These are phyloP conservation scores for Corythucha ciliata DNA, from an alignment of 2,888 invertebrate genomes.

Conservation along the genomic window DNA sequence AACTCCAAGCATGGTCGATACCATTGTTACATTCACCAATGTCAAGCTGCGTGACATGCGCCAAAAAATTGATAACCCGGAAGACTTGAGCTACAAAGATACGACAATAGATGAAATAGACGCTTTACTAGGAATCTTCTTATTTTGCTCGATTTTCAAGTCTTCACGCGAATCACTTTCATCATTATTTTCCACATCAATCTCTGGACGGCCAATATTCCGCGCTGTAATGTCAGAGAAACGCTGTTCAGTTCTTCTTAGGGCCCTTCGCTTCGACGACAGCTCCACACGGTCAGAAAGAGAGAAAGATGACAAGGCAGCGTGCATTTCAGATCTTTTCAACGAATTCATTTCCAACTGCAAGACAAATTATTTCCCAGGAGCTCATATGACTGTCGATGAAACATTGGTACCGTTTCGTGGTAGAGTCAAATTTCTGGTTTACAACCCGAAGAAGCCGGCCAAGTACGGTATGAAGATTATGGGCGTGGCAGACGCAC, in stretches of 20 bases:
- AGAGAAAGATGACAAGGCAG: too few species aligned
- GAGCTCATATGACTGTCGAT: constrained; percentile 16
- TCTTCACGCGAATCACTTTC: background rate
- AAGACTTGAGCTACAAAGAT: background rate
- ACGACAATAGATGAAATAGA: constrained; percentile 1
- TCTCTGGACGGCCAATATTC: constrained; percentile 6
- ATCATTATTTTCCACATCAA: constrained; percentile 4
- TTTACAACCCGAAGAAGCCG: constrained; percentile 24
- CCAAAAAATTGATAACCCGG: background rate
- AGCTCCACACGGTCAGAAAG: background rate
- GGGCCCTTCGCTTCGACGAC: constrained; percentile 1
- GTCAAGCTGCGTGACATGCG: background rate
- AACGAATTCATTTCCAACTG: constrained; percentile 15
- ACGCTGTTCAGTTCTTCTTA: background rate
- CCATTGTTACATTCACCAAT: background rate
- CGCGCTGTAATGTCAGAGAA: constrained; percentile 4
- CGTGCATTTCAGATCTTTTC: constrained; percentile 17
- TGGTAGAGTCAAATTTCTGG: constrained; percentile 6
- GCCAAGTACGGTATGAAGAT: constrained; percentile 21
- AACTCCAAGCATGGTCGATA: background rate
- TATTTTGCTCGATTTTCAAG: constrained; percentile 1
- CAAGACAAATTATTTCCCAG: constrained; percentile 6
- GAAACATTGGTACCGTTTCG: constrained; percentile 23
- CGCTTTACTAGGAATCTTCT: background rate
- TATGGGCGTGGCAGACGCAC: constrained; percentile 3